Conservation (phyloP, 2,797 vertebrate species). For the Schizothorax lantsangensis region DNA sequence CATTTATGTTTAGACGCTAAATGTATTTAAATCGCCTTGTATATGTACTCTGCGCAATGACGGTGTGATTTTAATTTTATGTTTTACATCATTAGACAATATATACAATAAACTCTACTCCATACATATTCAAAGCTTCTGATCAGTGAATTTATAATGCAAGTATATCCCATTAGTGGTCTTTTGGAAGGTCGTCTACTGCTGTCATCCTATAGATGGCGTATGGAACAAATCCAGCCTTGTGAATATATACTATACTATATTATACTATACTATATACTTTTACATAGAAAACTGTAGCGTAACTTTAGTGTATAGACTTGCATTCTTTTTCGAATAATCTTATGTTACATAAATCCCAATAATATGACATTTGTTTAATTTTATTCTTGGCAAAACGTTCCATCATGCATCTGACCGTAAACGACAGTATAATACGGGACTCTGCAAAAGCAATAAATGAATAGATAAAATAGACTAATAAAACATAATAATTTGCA, state of each 20-base stretch:
- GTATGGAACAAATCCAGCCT: constrained; percentile 36
- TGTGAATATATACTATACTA: not conserved
- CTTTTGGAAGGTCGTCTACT: constrained; percentile 5
- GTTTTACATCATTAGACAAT: not conserved
- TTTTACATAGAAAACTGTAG: not conserved
- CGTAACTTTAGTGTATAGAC: not conserved
- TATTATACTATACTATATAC: not conserved
- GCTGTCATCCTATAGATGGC: constrained; percentile 54
- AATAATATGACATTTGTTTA: not conserved
- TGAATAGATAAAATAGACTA: constrained; percentile 11
- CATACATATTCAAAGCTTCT: not conserved
- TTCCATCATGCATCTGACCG: not conserved
- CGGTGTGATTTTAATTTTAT: not conserved
- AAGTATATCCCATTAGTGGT: not conserved
- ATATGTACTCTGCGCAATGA: not conserved
- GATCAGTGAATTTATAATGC: not conserved
- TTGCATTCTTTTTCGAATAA: not conserved
- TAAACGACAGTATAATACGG: not conserved
- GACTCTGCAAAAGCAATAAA: not conserved
- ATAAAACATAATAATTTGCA: constrained; percentile 18
- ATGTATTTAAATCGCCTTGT: not conserved
- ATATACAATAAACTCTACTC: not conserved
- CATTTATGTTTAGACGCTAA: not conserved
- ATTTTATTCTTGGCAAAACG: not conserved
- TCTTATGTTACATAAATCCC: not conserved